A percentile compares a stretch with the other conserved stretches of the same genome.
Evolutionary conservation across 2,113 vertebrate genomes (phyloP).

Genomic region (Tychaedon coryphoeus): DNA sequence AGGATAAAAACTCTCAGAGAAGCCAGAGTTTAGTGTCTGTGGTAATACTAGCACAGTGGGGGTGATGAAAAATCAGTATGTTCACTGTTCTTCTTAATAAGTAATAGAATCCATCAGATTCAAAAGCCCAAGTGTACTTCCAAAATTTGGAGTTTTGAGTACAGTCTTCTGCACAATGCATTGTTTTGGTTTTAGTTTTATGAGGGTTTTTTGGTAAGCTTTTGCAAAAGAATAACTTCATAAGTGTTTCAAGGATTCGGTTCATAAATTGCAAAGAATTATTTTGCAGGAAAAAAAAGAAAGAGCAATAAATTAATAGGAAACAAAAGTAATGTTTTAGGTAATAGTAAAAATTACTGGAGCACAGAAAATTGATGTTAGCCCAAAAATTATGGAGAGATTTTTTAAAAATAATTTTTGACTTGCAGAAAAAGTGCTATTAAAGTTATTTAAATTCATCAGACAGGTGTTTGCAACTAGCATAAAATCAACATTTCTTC

Average conservation of each 20-base stretch:
- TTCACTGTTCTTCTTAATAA: background rate
- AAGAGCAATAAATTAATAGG: background rate
- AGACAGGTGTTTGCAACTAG: background rate
- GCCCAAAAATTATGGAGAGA: background rate
- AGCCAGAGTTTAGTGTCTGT: background rate
- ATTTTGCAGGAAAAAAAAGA: background rate
- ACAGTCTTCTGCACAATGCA: background rate
- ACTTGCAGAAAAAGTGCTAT: background rate
- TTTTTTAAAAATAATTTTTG: background rate
- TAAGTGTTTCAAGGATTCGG: background rate
- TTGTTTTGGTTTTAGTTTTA: background rate
- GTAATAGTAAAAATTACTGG: background rate
- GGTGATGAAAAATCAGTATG: background rate
- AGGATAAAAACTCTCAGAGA: background rate
- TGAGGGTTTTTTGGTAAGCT: background rate
- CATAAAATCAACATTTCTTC: background rate
- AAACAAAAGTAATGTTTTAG: background rate
- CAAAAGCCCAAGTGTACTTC: background rate
- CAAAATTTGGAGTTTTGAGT: background rate
- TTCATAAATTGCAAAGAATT: background rate
- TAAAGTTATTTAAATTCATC: background rate
- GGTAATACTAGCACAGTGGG: background rate
- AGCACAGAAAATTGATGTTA: background rate
- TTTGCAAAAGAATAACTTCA: background rate
- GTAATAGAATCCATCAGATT: background rate